Percentiles rank a stretch among this genome's conserved stretches.
phyloP scores from a whole-genome alignment of 2,113 vertebrate genomes.

The Dermatemys mawii region DNA sequence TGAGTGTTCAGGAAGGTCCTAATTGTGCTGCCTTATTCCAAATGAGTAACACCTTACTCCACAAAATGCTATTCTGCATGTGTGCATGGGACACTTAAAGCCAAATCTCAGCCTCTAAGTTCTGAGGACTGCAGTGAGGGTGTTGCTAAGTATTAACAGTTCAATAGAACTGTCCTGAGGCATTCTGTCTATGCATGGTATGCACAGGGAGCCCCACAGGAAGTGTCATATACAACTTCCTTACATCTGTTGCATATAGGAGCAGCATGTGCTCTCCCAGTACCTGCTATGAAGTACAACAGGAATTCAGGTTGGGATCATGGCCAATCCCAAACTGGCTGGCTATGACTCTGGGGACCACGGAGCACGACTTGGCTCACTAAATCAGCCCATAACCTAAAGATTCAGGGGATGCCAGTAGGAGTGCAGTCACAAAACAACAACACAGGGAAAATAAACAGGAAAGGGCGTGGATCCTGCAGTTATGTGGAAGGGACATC shows the following conservation, averaged over 20 bases:
- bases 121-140: background rate
- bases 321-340: background rate
- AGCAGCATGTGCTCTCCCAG: rapidly evolving
- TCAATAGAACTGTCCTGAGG: background rate
- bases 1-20: background rate
- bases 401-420: background rate
- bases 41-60: background rate
- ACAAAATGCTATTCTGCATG: background rate
- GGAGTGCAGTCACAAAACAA: background rate
- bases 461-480: background rate
- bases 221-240: rapidly evolving
- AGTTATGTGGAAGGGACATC: background rate
- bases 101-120: background rate
- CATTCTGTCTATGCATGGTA: background rate
- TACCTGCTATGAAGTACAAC: background rate
- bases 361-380: rapidly evolving
- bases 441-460: background rate
- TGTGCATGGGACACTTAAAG: background rate
- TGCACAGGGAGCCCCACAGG: background rate
- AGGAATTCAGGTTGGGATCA: background rate
- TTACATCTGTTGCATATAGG: background rate
- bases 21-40: background rate
- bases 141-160: background rate
- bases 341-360: background rate
- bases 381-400: background rate